Conservation (phyloP, 1,140 invertebrate genomes). For the Psix sp. region DNA sequence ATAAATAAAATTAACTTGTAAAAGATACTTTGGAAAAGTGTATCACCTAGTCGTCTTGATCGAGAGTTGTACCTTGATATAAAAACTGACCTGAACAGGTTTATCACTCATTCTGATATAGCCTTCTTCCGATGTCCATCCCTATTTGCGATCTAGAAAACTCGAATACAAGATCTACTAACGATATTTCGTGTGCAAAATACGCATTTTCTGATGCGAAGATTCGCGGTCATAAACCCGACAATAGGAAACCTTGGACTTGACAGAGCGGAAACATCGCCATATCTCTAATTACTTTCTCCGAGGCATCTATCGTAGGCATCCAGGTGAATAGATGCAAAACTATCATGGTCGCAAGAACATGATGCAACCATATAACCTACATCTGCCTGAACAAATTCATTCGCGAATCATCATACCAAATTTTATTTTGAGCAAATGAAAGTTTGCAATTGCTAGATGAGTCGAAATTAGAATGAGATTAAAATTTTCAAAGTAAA, state of each 20-base stretch:
- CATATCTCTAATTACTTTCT: slow-evolving; percentile 75
- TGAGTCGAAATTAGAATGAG: neutral
- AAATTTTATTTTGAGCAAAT: slow-evolving; percentile 32
- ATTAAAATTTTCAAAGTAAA: too few species aligned
- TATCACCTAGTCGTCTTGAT: too few species aligned
- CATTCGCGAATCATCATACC: slow-evolving; percentile 62
- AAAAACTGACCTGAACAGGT: too few species aligned
- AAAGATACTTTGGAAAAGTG: too few species aligned
- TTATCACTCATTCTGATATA: too few species aligned
- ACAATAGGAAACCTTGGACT: slow-evolving; percentile 71
- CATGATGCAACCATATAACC: slow-evolving; percentile 71
- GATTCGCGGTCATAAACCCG: slow-evolving; percentile 56
- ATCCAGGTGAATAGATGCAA: slow-evolving; percentile 69
- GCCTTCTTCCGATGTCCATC: too few species aligned
- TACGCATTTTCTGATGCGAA: slow-evolving; percentile 9
- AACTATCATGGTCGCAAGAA: slow-evolving; percentile 63
- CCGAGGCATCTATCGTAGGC: slow-evolving; percentile 63
- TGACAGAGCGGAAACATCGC: slow-evolving; percentile 72
- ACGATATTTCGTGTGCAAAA: neutral
- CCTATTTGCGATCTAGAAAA: too few species aligned
- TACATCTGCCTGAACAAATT: slow-evolving; percentile 65
- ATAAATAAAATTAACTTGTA: too few species aligned
- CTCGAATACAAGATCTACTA: too few species aligned
- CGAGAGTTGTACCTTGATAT: too few species aligned
- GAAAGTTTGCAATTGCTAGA: too few species aligned